phyloP scores from a whole-genome alignment of 2,113 vertebrate species.

The Pollachius pollachius region DNA sequence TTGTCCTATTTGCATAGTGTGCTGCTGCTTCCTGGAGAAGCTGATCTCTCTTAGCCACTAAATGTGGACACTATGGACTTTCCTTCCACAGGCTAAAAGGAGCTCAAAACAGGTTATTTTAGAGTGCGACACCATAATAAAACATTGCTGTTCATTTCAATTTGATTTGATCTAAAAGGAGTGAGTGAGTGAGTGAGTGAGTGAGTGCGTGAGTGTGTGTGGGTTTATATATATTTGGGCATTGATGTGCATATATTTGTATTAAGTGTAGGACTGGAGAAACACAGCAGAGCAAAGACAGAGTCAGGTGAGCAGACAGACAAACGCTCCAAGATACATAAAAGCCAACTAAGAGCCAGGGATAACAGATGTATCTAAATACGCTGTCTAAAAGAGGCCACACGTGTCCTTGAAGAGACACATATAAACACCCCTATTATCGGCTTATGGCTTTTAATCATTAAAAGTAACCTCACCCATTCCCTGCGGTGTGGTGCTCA shows the following conservation, averaged over 20 bases:
- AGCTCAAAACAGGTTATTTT: too few species aligned
- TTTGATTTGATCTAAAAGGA: neutral
- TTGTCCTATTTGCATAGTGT: neutral
- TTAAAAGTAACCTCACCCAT: neutral
- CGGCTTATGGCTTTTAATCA: neutral
- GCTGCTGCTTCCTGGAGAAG: neutral
- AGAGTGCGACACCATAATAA: neutral
- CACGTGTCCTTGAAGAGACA: neutral
- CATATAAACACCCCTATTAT: neutral
- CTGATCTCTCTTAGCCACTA: neutral
- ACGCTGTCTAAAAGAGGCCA: neutral
- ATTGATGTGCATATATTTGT: neutral
- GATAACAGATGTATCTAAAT: neutral
- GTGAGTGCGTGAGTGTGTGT: too few species aligned
- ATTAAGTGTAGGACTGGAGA: neutral
- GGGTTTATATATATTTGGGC: neutral
- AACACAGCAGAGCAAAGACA: neutral
- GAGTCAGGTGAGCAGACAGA: neutral
- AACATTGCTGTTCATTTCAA: neutral
- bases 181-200: too few species aligned
- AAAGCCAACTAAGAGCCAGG: neutral
- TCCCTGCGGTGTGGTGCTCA: too few species aligned
- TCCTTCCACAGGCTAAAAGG: too few species aligned
- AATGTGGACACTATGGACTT: too few species aligned
- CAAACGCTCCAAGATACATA: neutral